Percentiles rank a stretch among this genome's conserved stretches.
Conservation (phyloP, 2,888 invertebrate genomes). For the Andrena praecox region DNA sequence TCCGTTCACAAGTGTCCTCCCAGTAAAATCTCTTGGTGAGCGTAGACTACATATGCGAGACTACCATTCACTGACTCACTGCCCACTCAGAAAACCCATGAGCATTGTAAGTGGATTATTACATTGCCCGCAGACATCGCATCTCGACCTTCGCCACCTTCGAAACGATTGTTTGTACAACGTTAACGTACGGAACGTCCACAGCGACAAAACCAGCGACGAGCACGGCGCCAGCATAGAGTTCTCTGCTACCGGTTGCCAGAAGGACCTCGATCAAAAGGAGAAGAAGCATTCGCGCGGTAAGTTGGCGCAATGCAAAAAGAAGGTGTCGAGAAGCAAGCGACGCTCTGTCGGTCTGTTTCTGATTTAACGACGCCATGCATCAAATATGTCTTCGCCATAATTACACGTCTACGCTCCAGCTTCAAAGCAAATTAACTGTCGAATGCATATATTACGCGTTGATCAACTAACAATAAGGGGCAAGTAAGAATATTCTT, state of each 20-base stretch:
- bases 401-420: neutral
- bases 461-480: no score
- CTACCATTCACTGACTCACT: neutral
- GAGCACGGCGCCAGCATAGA: conserved; percentile 74
- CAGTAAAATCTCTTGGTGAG: no score
- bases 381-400: neutral
- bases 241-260: conserved; percentile 73
- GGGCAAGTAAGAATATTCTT: no score
- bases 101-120: neutral
- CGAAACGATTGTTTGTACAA: conserved; percentile 73
- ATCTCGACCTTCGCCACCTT: conserved; percentile 72
- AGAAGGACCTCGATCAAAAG: conserved; percentile 36
- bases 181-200: conserved; percentile 69
- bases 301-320: conserved; percentile 68
- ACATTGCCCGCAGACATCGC: conserved; percentile 63
- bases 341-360: conserved; percentile 46
- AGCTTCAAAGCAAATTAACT: no score
- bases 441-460: neutral
- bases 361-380: conserved; percentile 28
- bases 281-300: conserved; percentile 32
- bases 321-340: conserved; percentile 68
- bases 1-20: no score
- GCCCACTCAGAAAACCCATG: neutral
- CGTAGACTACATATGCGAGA: neutral
- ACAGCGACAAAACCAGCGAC: conserved; percentile 39